Evolutionary conservation across 2,113 vertebrate genomes (phyloP).

Genomic region (Chaenocephalus aceratus): DNA sequence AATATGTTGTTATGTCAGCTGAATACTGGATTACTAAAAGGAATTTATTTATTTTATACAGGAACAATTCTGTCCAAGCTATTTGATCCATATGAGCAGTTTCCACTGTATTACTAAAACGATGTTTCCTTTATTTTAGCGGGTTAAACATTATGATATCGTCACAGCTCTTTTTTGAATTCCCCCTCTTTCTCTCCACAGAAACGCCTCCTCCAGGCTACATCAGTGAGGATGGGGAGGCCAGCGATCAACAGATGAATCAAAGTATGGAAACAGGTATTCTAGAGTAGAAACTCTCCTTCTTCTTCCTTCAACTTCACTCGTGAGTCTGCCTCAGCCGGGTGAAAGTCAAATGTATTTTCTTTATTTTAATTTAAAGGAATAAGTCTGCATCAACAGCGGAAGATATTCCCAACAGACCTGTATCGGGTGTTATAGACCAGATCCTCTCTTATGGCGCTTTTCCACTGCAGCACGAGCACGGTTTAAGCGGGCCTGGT

Average conservation of each 20-base stretch:
- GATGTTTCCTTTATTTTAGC: too few species aligned
- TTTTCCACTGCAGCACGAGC: too few species aligned
- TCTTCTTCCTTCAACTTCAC: background rate
- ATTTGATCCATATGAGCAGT: too few species aligned
- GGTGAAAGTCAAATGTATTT: background rate
- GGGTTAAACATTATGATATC: too few species aligned
- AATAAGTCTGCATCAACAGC: background rate
- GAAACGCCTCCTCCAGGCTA: slow-evolving; percentile 98
- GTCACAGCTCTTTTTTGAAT: too few species aligned
- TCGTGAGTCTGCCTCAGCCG: background rate
- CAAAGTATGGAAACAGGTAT: slow-evolving; percentile 99
- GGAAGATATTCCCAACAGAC: background rate
- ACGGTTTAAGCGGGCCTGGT: too few species aligned
- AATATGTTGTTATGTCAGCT: too few species aligned
- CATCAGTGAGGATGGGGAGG: slow-evolving; percentile 99
- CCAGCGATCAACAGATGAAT: slow-evolving; percentile 97
- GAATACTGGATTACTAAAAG: too few species aligned
- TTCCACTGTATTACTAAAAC: too few species aligned
- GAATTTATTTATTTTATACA: too few species aligned
- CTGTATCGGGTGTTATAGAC: background rate
- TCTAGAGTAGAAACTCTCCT: slow-evolving; percentile 39
- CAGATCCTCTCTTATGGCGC: background rate
- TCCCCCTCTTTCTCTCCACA: slow-evolving; percentile 53
- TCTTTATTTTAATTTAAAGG: background rate
- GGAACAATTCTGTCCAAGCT: too few species aligned